These are phyloP conservation scores for Platyscapa corneri DNA, from an alignment of 1,140 invertebrate genomes.

Conservation along the genomic window DNA sequence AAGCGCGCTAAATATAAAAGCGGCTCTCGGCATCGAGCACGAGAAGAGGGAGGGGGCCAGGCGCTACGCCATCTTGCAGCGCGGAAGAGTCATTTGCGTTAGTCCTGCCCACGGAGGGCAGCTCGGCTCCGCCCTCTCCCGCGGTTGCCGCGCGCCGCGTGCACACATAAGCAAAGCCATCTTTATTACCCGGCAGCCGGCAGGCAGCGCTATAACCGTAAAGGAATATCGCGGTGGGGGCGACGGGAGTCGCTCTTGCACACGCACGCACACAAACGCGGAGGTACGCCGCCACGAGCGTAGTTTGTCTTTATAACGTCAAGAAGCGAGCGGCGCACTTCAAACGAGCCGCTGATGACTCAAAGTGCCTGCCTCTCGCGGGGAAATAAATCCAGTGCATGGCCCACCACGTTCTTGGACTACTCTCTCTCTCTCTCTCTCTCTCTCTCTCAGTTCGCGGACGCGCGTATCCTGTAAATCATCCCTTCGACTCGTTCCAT, in stretches of 20 bases:
- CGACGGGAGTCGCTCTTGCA: conserved; percentile 18
- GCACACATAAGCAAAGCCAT: conserved; percentile 73
- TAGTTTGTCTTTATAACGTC: conserved; percentile 76
- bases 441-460: conserved; percentile 35
- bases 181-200: conserved; percentile 72
- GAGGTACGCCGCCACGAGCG: conserved; percentile 63
- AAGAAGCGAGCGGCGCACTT: conserved; percentile 70
- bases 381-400: conserved; percentile 71
- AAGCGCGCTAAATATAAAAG: conserved; percentile 69
- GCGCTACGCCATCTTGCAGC: conserved; percentile 72
- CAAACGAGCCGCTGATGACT: conserved; percentile 75
- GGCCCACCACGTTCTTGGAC: conserved; percentile 62
- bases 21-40: conserved; percentile 54
- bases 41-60: neutral
- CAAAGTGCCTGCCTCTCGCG: conserved; percentile 69
- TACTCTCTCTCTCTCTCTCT: conserved; percentile 50
- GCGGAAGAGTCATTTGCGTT: conserved; percentile 74
- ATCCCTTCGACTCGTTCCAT: conserved; percentile 45
- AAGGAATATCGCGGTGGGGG: conserved; percentile 63
- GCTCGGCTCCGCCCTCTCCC: conserved; percentile 73
- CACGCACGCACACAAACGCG: conserved; percentile 62
- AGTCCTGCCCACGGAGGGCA: conserved; percentile 75
- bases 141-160: conserved; percentile 55
- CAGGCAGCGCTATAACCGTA: conserved; percentile 66
- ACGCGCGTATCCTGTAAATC: conserved; percentile 41